Conservation (phyloP, 35 echinoderm and acorn worm species). For the Holothuria glaberrima region DNA sequence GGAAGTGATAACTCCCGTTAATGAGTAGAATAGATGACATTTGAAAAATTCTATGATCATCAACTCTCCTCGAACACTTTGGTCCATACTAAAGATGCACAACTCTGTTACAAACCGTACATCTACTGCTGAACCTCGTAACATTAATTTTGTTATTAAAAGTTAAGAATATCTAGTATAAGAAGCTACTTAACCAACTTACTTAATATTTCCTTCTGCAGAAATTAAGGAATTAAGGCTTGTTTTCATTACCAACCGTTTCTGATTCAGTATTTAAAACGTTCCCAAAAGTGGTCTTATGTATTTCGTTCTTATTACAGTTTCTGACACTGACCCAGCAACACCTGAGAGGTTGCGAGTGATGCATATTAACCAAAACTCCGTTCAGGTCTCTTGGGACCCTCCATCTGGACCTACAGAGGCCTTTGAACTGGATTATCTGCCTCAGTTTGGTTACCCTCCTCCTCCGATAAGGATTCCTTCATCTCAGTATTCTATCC, state of each 20-base stretch:
- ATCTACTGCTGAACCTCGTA: too few species aligned
- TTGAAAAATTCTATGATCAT: too few species aligned
- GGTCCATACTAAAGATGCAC: too few species aligned
- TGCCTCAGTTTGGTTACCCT: constrained; percentile 17
- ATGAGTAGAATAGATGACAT: too few species aligned
- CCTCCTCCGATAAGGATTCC: constrained; percentile 46
- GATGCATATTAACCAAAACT: neutral
- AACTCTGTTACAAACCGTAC: too few species aligned
- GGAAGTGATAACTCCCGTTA: too few species aligned
- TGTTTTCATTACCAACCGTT: neutral
- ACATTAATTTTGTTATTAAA: too few species aligned
- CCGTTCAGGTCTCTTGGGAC: neutral
- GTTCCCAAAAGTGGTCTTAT: too few species aligned
- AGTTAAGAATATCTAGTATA: too few species aligned
- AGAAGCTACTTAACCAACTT: too few species aligned
- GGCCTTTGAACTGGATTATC: constrained; percentile 44
- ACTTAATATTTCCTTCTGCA: too few species aligned
- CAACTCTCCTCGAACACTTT: too few species aligned
- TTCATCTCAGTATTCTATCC: neutral
- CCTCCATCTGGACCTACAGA: neutral
- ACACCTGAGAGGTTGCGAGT: neutral
- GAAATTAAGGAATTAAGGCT: neutral
- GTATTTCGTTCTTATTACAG: neutral
- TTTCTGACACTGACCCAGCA: neutral
- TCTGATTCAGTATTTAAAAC: neutral